Conservation (phyloP, 2,888 invertebrate genomes). For the Belgica antarctica region DNA sequence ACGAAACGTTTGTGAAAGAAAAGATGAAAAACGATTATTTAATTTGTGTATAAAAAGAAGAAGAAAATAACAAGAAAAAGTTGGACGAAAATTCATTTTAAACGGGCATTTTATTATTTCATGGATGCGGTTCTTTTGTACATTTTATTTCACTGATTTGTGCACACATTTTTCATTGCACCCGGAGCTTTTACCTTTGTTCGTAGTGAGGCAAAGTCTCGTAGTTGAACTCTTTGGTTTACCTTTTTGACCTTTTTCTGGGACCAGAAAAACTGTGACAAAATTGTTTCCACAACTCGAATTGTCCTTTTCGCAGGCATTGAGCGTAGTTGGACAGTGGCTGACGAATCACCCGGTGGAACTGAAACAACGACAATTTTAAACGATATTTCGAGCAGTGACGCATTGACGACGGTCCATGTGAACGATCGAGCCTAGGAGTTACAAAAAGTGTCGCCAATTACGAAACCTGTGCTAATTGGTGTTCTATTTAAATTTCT, state of each 20-base stretch:
- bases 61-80: too few species aligned
- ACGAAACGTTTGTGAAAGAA: slow-evolving; percentile 1
- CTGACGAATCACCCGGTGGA: slow-evolving; percentile 45
- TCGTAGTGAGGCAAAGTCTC: too few species aligned
- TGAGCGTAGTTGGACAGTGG: slow-evolving; percentile 47
- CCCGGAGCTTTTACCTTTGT: too few species aligned
- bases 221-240: too few species aligned
- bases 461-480: background rate
- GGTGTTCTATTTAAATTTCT: slow-evolving; percentile 2
- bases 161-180: too few species aligned
- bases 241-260: too few species aligned
- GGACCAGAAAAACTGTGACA: too few species aligned
- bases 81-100: background rate
- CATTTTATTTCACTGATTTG: background rate
- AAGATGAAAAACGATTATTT: background rate
- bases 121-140: background rate
- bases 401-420: background rate
- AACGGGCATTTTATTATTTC: background rate
- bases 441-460: background rate
- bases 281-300: slow-evolving; percentile 12
- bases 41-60: background rate
- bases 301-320: slow-evolving; percentile 45
- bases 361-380: slow-evolving; percentile 39
- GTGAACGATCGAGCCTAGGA: slow-evolving; percentile 11
- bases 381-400: slow-evolving; percentile 22